Percentiles rank a stretch among this genome's conserved stretches.
phyloP scores from a whole-genome alignment of 2,888 invertebrate species.

The Phengaris arion region DNA sequence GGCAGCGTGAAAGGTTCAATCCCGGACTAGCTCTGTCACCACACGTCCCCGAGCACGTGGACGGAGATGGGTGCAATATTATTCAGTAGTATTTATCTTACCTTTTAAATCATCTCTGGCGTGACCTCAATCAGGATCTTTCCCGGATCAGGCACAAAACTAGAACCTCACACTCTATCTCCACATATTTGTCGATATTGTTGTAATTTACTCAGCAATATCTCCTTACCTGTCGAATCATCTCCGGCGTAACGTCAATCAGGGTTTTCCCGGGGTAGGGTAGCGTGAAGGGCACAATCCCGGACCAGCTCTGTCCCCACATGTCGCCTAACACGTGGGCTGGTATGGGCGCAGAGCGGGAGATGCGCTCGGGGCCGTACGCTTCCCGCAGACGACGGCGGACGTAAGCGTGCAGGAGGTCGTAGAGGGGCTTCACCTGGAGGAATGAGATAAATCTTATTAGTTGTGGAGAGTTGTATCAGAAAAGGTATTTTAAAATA shows the following conservation, averaged over 20 bases:
- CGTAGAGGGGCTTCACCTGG: constrained; percentile 89
- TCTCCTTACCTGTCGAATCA: constrained; percentile 83
- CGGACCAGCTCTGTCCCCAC: constrained; percentile 94
- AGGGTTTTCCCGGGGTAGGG: constrained; percentile 92
- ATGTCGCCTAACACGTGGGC: constrained; percentile 93
- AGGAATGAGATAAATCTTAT: constrained; percentile 32
- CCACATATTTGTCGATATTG: too few species aligned
- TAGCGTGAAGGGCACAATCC: constrained; percentile 88
- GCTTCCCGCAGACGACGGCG: constrained; percentile 89
- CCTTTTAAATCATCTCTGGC: too few species aligned
- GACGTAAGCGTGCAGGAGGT: constrained; percentile 93
- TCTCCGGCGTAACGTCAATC: constrained; percentile 90
- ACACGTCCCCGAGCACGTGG: constrained; percentile 93
- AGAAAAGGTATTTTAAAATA: too few species aligned
- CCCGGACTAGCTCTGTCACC: constrained; percentile 92
- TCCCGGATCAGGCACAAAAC: too few species aligned
- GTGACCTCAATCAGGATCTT: too few species aligned
- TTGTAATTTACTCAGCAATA: not conserved
- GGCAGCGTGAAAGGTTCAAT: constrained; percentile 90
- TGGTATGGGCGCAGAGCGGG: constrained; percentile 89
- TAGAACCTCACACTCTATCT: too few species aligned
- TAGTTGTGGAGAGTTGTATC: too few species aligned
- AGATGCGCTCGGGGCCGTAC: constrained; percentile 91
- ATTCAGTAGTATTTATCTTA: too few species aligned
- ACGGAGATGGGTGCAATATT: constrained; percentile 86